Evolutionary conservation across 2,888 invertebrate genomes (phyloP), one percentile per base, ranked within the genome.

Genomic region (Tupiocoris notatus): DNA sequence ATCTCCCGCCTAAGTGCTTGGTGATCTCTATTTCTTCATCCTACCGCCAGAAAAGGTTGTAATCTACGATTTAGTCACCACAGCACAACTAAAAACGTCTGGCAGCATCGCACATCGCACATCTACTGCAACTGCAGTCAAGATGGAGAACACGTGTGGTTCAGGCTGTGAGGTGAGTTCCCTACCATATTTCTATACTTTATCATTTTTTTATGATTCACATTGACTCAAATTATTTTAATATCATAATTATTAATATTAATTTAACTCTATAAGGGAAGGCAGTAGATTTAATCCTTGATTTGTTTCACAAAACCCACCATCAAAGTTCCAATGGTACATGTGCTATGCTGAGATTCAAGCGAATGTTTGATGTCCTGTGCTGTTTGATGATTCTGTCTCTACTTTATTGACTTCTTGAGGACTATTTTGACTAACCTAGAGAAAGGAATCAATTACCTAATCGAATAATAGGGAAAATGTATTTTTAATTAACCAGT

Each of bases 31-130:
- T 58, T 58, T 58, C 18, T 58, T 16, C 17, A 58, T 58, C 18
- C 16, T 2, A 12, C 58, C 58, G 16, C 58, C 18, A 17, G 58
- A n/a, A 18, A 12, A 18, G 17, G 58, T 18, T 58, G 58, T 18
- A 58, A 58, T 58, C 18, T 16, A 18, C 58, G 58, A 58, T 58
- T 58, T 58, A 58, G 58, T 58, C 58, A 58, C 18, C 58, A 58
- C 18, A 2, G 58, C 58, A 58, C 16, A 58, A 2, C 58, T 58
- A 58, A 58, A 58, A 58, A 6, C 58, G 16, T 58, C 16, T 58
- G 12, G n/a, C n/a, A n/a, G n/a, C n/a, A n/a, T 12, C 54, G 12
- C 54, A 54, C 54, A 54, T 54, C 54, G 7, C n/a, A n/a, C n/a
- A n/a, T n/a, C n/a, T n/a, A n/a, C n/a, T n/a, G n/a, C n/a, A n/a